Conservation (phyloP, 1,140 invertebrate species). For the Magallana angulata region DNA sequence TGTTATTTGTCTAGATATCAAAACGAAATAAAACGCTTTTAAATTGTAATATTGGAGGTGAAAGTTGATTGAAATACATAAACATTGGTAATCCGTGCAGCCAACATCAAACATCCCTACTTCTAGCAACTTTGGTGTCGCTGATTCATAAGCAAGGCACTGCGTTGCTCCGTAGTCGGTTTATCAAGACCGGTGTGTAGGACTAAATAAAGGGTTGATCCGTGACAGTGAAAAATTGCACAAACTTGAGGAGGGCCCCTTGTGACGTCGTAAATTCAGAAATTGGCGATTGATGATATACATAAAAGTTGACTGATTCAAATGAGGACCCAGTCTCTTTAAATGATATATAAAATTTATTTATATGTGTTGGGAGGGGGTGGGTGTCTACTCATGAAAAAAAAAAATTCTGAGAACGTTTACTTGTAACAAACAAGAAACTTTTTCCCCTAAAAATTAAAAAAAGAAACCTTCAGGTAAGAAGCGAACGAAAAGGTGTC, state of each 20-base stretch:
- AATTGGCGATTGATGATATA: too few species aligned
- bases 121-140: slow-evolving; percentile 15
- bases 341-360: too few species aligned
- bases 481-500: not conserved
- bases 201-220: not conserved
- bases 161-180: slow-evolving; percentile 12
- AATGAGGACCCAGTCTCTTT: too few species aligned
- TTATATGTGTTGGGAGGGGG: too few species aligned
- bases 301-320: too few species aligned
- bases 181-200: not conserved
- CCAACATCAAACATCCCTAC: slow-evolving; percentile 30
- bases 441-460: too few species aligned
- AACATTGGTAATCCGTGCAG: slow-evolving; percentile 26
- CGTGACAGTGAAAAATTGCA: not conserved
- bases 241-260: not conserved
- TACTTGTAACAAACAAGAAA: too few species aligned
- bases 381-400: too few species aligned
- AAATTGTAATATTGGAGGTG: slow-evolving; percentile 34
- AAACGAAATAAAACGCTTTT: slow-evolving; percentile 35
- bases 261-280: too few species aligned
- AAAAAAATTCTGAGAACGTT: too few species aligned
- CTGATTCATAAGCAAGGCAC: slow-evolving; percentile 20
- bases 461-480: too few species aligned
- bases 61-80: slow-evolving; percentile 36
- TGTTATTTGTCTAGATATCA: slow-evolving; percentile 23